Base-by-base conservation (phyloP, 1,140 invertebrate species). In the Aphidius gifuensis region DNA sequence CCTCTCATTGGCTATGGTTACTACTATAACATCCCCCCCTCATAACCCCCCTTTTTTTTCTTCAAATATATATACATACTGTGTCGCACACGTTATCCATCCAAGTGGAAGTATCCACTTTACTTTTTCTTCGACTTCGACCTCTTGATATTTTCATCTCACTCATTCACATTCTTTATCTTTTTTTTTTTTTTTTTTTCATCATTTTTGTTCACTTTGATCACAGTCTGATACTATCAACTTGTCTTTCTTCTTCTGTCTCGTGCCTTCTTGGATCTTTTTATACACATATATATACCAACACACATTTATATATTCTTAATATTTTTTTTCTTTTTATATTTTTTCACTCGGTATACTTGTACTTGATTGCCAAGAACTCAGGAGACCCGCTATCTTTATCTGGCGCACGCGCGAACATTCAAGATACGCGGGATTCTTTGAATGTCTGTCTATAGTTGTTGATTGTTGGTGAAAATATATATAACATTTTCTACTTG, bases 1-100 rank as follows among this genome's bases (percentile, higher is more conserved):
- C 48, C 71, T 76, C 75, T 77, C 73, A 81, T 80, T 81, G 78
- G 79, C 76, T 75, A 65, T 67, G 43, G 55, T 58, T 16, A 58
- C 65, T 61, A 60, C 66, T 46, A 58, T n/a, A 47, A 45, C 21
- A 53, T 54, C 57, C 66, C 61, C 63, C 57, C 64, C 62, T 53
- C 48, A 58, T 66, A 23, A 56, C 61, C 44, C 40, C 23, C 23
- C 23, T 11, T 44, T 40, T 58, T 38, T 40, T 21, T 57, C 23
- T 48, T n/a, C 4, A 32, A 3, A 32, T 32, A 32, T 32, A 32
- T 32, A 32, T 4, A 32, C 4, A 46, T 9, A n/a, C 46, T 38
- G 23, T 53, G 38, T 53, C 53, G 46, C 38, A 45, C 60, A 44
- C 64, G 47, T 54, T 62, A 49, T 59, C 61, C 48, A 40, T 51